Evolutionary conservation across 2,888 invertebrate species (phyloP), one percentile per base, ranked within the genome.

Genomic region (Fabriciana adippe): DNA sequence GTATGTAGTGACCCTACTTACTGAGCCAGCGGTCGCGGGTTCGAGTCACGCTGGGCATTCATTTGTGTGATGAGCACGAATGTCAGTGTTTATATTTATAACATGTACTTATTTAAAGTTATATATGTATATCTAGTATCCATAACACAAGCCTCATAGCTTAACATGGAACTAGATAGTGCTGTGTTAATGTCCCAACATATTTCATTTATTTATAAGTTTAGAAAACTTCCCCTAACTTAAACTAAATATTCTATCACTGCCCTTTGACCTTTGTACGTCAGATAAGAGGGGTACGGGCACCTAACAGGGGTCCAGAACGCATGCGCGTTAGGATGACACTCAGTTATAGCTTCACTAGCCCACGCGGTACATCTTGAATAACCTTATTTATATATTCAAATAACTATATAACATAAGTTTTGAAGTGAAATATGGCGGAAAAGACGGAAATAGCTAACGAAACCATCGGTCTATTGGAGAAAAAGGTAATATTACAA

Each of bases 401-500:
- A 55, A 67, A 56, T 41, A 53, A 35, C 21, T 50, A 55, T 62
- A 57, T 62, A 67, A 60, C 51, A 47, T 62, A 31, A 16, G 26
- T 57, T n/a, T 59, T 59, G 57, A 15, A 62, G 66, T 71, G 69
- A 13, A 55, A 81, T 75, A 92, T 92, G 89, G 70, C 78, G 1
- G 85, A 84, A 31, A 88, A 83, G 68, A 71, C 55, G 50, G 74
- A 74, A 61, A 81, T 63, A 67, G 71, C 31, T 82, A 85, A 84
- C 0, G 92, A 92, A 75, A 90, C 83, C 5, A 88, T 92, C 56
- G 84, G 85, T 64, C 75, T 92, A 31, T 78, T 92, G 55, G 88
- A 90, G 21, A 87, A 87, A 78, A 91, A 90, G 88, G 92, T 92
- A 77, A 87, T 87, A 86, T 86, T 86, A 85, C 85, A 71, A 70